These are phyloP conservation scores for Pelusios castaneus DNA, from an alignment of 2,113 vertebrate genomes.

Conservation along the genomic window DNA sequence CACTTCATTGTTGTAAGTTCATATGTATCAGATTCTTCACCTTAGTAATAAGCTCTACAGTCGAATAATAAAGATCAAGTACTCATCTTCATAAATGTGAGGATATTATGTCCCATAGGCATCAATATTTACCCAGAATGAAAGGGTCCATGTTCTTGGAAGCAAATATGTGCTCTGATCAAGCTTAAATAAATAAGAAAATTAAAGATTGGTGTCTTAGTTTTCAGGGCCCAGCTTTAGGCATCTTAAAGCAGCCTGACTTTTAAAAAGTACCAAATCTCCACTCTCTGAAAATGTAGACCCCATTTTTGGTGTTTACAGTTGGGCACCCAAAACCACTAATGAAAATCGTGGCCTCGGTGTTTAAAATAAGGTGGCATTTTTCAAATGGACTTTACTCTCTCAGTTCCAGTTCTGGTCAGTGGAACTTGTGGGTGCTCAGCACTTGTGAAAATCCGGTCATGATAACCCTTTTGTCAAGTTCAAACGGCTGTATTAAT, in stretches of 20 bases:
- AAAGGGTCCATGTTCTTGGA: not conserved
- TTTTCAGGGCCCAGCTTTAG: not conserved
- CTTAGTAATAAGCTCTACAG: not conserved
- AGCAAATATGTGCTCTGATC: not conserved
- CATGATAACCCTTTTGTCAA: not conserved
- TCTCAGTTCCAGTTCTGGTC: not conserved
- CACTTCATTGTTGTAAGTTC: not conserved
- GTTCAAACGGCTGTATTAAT: not conserved
- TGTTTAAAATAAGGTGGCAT: constrained; percentile 4
- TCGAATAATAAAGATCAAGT: not conserved
- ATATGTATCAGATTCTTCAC: not conserved
- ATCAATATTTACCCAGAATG: not conserved
- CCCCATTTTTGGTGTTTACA: rapidly evolving
- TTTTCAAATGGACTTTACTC: not conserved
- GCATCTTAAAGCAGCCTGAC: not conserved
- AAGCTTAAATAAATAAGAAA: not conserved
- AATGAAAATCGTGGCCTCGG: not conserved
- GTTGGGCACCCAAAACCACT: constrained; percentile 6
- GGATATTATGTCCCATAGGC: not conserved
- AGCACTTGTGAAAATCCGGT: not conserved
- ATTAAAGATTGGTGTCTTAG: not conserved
- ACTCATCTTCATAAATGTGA: not conserved
- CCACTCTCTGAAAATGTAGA: not conserved
- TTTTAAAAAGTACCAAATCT: not conserved
- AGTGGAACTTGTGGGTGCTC: not conserved